phyloP scores from a whole-genome alignment of 2,797 vertebrate genomes.

The Halcyon leucocephala region DNA sequence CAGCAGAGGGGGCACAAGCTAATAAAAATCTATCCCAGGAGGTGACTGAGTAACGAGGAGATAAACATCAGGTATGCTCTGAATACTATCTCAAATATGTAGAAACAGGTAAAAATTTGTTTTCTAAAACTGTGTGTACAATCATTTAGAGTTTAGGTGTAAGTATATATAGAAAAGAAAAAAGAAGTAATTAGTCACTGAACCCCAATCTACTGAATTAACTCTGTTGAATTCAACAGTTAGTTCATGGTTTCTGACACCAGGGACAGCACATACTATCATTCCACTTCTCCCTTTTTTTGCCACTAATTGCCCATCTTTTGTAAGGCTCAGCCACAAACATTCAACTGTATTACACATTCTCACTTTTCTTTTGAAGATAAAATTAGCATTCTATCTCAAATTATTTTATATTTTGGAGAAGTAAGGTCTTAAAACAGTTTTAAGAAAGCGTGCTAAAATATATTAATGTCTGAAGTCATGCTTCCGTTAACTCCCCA shows the following conservation, averaged over 20 bases:
- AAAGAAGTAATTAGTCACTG: not conserved
- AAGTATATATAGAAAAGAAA: not conserved
- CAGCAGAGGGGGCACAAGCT: constrained; percentile 75
- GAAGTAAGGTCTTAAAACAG: not conserved
- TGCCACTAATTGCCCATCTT: not conserved
- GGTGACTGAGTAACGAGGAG: not conserved
- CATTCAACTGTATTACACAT: not conserved
- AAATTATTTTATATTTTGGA: not conserved
- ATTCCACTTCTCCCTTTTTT: not conserved
- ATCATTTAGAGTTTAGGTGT: too few relatives aligned
- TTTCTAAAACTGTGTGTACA: not conserved
- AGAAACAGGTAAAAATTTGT: not conserved
- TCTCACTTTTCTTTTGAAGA: not conserved
- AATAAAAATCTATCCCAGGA: not conserved
- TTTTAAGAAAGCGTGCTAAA: not conserved
- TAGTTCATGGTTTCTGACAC: not conserved
- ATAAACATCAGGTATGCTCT: not conserved
- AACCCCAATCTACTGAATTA: not conserved
- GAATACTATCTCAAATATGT: not conserved
- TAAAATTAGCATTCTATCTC: not conserved
- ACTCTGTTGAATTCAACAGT: not conserved
- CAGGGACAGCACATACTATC: not conserved
- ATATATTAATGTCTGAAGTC: not conserved
- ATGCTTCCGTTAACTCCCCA: not conserved
- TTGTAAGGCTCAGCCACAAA: not conserved